A percentile compares a stretch with the other conserved stretches of the same genome.
Conservation (phyloP, 2,797 vertebrate genomes). For the Percopsis omiscomaycus region DNA sequence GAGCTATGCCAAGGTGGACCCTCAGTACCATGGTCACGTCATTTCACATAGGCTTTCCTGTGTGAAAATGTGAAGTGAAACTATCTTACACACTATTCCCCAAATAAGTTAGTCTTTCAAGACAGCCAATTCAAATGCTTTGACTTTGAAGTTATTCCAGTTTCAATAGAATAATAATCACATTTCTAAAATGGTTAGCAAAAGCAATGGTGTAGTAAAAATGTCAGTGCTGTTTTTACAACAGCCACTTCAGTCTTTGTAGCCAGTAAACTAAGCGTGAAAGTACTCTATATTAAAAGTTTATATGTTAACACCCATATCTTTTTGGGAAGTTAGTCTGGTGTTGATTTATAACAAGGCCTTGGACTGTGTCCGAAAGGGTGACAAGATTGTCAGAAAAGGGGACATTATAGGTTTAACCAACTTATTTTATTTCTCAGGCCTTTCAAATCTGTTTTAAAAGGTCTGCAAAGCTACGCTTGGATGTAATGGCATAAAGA, state of each 20-base stretch:
- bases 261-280: conserved; percentile 62
- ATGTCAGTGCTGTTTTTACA: conserved; percentile 65
- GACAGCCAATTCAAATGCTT: conserved; percentile 39
- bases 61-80: neutral
- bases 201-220: conserved; percentile 65
- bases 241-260: conserved; percentile 43
- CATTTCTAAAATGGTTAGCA: conserved; percentile 48
- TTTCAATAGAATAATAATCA: conserved; percentile 40
- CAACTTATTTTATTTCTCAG: conserved; percentile 32
- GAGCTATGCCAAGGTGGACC: no score
- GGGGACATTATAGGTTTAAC: conserved; percentile 25
- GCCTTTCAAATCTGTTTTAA: conserved; percentile 35
- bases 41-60: neutral
- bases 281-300: conserved; percentile 48
- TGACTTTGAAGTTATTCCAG: conserved; percentile 51
- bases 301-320: conserved; percentile 54
- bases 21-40: neutral
- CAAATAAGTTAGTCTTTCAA: conserved; percentile 18
- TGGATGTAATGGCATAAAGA: conserved; percentile 29
- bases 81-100: no score
- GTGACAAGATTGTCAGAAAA: conserved; percentile 43
- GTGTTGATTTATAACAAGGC: conserved; percentile 28
- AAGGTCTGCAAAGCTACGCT: conserved; percentile 16
- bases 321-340: conserved; percentile 35
- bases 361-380: conserved; percentile 51